Conservation (phyloP, 2,888 invertebrate species). For the Parapristionchus giblindavisi region DNA sequence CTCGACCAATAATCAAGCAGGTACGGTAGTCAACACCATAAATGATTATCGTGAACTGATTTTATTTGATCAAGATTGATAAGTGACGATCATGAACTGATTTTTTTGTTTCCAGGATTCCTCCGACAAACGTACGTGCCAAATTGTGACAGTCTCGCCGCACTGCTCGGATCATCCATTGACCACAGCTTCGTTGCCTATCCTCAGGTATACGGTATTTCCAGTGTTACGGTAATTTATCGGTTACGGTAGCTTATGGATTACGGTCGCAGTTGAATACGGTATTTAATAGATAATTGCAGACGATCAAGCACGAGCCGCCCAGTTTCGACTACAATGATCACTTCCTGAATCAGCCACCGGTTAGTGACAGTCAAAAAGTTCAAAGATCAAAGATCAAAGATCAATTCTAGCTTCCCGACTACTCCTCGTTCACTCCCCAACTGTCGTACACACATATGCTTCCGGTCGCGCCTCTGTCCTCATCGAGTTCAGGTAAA, state of each 20-base stretch:
- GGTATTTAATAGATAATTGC: constrained; percentile 1
- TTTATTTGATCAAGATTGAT: no score
- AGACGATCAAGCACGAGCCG: constrained; percentile 56
- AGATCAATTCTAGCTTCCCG: constrained; percentile 41
- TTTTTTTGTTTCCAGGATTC: constrained; percentile 36
- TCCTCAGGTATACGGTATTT: constrained; percentile 33
- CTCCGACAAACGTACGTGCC: constrained; percentile 40
- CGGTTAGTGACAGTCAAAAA: not conserved
- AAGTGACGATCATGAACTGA: constrained; percentile 42
- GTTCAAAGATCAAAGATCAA: not conserved
- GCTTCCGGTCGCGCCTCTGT: constrained; percentile 46
- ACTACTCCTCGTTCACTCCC: constrained; percentile 48
- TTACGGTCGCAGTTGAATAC: not conserved
- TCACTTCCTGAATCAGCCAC: constrained; percentile 33
- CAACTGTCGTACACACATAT: constrained; percentile 49
- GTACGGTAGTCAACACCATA: constrained; percentile 14
- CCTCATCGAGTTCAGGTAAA: constrained; percentile 38
- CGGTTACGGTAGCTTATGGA: no score
- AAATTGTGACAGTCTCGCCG: constrained; percentile 54
- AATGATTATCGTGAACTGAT: constrained; percentile 9
- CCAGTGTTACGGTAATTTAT: not conserved
- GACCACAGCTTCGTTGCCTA: constrained; percentile 43
- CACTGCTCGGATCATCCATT: constrained; percentile 54
- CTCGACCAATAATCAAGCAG: constrained; percentile 4
- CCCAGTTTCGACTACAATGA: constrained; percentile 49